Percentiles rank a stretch among this genome's conserved stretches.
phyloP scores from a whole-genome alignment of 1,140 invertebrate species.

The Monomorium pharaonis region DNA sequence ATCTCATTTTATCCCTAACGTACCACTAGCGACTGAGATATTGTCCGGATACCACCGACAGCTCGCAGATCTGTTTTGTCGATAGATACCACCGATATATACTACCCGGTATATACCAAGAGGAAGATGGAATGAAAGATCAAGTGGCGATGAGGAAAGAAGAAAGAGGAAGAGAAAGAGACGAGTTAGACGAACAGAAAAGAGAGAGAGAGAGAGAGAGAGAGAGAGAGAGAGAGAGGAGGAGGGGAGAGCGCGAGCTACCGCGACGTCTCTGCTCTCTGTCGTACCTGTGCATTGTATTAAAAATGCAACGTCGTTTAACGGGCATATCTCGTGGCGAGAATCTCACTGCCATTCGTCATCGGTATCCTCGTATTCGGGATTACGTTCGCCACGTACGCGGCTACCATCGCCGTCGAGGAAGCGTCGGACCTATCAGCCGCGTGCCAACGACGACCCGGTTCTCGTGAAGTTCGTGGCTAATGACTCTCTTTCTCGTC shows the following conservation, averaged over 20 bases:
- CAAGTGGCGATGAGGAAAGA: constrained; percentile 39
- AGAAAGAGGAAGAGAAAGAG: constrained; percentile 11
- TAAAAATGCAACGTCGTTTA: constrained; percentile 80
- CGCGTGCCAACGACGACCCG: constrained; percentile 14
- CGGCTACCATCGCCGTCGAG: constrained; percentile 39
- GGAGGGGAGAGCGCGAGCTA: constrained; percentile 49
- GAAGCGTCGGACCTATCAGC: constrained; percentile 37
- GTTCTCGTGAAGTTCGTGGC: constrained; percentile 19
- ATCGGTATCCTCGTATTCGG: constrained; percentile 74
- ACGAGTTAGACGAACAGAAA: neutral
- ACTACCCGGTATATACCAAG: constrained; percentile 60
- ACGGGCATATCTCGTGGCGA: constrained; percentile 71
- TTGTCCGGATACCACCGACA: constrained; percentile 79
- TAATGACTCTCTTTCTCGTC: constrained; percentile 54
- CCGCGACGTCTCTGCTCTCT: constrained; percentile 60
- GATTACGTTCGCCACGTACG: constrained; percentile 59
- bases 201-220: neutral
- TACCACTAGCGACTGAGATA: constrained; percentile 74
- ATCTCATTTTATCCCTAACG: constrained; percentile 2
- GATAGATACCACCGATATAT: constrained; percentile 77
- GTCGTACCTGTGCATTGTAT: constrained; percentile 67
- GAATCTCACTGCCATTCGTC: constrained; percentile 75
- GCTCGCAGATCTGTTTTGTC: constrained; percentile 78
- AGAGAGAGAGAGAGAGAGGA: constrained; percentile 11
- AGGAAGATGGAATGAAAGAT: constrained; percentile 68